phyloP scores from a whole-genome alignment of 2,888 invertebrate genomes.

The Periphyllus acericola region DNA sequence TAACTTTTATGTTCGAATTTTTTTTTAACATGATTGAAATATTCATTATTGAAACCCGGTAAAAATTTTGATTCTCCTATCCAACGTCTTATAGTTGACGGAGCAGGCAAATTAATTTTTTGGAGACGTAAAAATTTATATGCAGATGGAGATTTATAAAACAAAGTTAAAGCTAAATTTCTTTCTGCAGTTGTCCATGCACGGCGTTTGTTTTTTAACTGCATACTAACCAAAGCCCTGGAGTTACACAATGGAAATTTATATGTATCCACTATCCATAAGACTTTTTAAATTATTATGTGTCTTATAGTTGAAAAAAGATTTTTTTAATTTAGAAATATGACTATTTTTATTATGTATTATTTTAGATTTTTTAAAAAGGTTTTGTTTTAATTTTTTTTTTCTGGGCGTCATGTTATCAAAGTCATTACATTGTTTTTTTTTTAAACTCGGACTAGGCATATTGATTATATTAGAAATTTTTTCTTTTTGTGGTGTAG shows the following conservation, averaged over 20 bases:
- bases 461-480: background rate
- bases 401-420: background rate
- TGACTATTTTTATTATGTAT: background rate
- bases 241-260: background rate
- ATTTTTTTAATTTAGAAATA: conserved; percentile 24
- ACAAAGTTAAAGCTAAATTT: conserved; percentile 30
- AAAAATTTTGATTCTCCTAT: background rate
- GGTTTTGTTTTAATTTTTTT: background rate
- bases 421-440: background rate
- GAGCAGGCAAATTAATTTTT: conserved; percentile 6
- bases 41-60: background rate
- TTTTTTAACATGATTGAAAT: conserved; percentile 9
- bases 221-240: conserved; percentile 1
- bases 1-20: conserved; percentile 6
- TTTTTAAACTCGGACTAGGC: background rate
- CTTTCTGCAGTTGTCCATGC: conserved; percentile 5
- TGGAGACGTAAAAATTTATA: conserved; percentile 13
- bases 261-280: background rate
- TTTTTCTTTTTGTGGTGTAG: background rate
- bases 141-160: conserved; percentile 12
- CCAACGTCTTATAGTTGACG: conserved; percentile 8
- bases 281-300: background rate
- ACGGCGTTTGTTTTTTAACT: background rate
- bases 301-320: background rate
- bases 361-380: background rate